A percentile compares a stretch with the other conserved stretches of the same genome.
phyloP scores from a whole-genome alignment of 2,888 invertebrate species.

The Catocala fraxini region DNA sequence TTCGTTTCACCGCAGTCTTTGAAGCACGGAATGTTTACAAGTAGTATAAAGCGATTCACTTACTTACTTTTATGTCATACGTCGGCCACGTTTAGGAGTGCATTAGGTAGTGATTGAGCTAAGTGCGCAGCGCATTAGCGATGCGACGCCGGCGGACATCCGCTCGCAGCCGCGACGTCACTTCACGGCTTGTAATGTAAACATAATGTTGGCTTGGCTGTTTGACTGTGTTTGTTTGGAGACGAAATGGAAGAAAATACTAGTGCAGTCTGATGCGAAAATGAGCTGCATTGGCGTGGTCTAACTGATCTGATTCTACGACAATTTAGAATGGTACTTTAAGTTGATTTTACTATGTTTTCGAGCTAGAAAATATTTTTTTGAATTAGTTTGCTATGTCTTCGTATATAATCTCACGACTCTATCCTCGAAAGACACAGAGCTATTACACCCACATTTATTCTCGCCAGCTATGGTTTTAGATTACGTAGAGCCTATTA shows the following conservation, averaged over 20 bases:
- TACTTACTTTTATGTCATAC: slow-evolving; percentile 33
- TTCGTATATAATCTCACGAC: too few relatives aligned
- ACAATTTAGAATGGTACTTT: too few relatives aligned
- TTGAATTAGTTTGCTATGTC: too few relatives aligned
- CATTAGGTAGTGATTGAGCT: slow-evolving; percentile 69
- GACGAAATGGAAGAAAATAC: neutral
- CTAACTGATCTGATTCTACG: too few relatives aligned
- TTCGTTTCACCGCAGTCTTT: neutral
- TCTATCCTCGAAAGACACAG: too few relatives aligned
- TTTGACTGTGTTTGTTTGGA: slow-evolving; percentile 28
- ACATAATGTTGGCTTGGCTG: slow-evolving; percentile 25
- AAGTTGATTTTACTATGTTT: too few relatives aligned
- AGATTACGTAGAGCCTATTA: too few relatives aligned
- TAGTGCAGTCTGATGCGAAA: neutral
- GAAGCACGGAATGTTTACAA: slow-evolving; percentile 30
- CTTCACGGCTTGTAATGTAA: slow-evolving; percentile 65
- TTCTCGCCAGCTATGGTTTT: too few relatives aligned
- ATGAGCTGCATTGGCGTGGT: too few relatives aligned
- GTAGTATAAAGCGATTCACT: slow-evolving; percentile 25
- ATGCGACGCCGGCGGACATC: slow-evolving; percentile 82
- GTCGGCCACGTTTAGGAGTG: slow-evolving; percentile 45
- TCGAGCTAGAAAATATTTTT: too few relatives aligned
- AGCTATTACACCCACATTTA: too few relatives aligned
- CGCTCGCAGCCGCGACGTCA: slow-evolving; percentile 66
- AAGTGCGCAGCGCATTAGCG: slow-evolving; percentile 82